Evolutionary conservation across 2,113 vertebrate species (phyloP), one percentile per base, ranked within the genome.

Genomic region (Rhipidura dahli): DNA sequence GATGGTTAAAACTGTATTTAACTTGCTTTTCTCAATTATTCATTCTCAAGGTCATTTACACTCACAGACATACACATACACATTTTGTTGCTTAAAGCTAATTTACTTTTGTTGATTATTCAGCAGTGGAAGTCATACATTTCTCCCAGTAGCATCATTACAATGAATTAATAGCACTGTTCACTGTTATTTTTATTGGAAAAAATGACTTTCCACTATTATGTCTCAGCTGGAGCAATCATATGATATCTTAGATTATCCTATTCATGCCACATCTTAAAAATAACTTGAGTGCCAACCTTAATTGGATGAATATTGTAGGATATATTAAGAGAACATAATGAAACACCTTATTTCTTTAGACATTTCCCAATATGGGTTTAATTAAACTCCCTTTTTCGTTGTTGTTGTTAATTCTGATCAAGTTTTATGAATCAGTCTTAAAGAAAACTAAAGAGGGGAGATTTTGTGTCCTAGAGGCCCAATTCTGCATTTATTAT

Each of bases 91-190:
- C 75, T 91, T 91, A 86, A 93, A 95, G 49, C 79, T 86, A 90
- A 95, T 94, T 94, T 96, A 91, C 75, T 95, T 94, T 35, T 88
- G 79, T 93, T 90, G 93, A 94, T 95, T 95, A 95, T 96, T 95
- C 76, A 84, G 80, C 83, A 92, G 51, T 92, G 24, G 83, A 89
- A 94, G 64, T 75, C 86, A 68, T 69, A 83, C 10, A 69, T 66
- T 90, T 93, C 54, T 95, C 94, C 85, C 93, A 27, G 44, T 61
- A 90, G 95, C 68, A 86, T 78, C 76, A 81, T 88, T 88, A 93
- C 64, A 71, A 75, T 64, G 87, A 91, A 92, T 94, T 93, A 97
- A 95, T 96, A 94, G 90, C 72, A 83, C 56, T 24, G 20, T 77
- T 96, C 47, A 31, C 39, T 87, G 51, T 93, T 96, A 90, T 75